phyloP scores from a whole-genome alignment of 2,797 vertebrate species.

The Austrolebias charrua region DNA sequence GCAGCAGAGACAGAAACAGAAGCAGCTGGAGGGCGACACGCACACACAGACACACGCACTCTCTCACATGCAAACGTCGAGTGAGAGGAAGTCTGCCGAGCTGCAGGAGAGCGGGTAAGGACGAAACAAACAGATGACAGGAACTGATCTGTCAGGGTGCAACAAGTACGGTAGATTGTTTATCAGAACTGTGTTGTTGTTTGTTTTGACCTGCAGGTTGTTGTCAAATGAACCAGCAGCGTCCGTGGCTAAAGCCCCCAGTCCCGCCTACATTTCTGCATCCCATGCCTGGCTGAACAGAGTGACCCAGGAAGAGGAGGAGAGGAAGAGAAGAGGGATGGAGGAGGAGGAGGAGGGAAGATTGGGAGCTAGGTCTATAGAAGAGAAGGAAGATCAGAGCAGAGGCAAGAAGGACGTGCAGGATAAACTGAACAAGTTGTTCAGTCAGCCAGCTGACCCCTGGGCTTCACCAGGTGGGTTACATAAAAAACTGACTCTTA shows the following conservation, averaged over 20 bases:
- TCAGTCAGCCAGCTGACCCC: conserved; percentile 82
- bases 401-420: conserved; percentile 82
- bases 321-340: conserved; percentile 75
- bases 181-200: not conserved
- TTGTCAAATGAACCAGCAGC: conserved; percentile 63
- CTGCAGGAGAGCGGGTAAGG: conserved; percentile 87
- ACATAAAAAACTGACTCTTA: not conserved
- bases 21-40: conserved; percentile 84
- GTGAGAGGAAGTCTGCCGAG: conserved; percentile 84
- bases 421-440: conserved; percentile 88
- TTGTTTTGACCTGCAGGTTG: conserved; percentile 53
- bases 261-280: conserved; percentile 54
- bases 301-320: conserved; percentile 86
- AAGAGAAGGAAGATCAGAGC: conserved; percentile 68
- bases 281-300: conserved; percentile 82
- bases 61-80: conserved; percentile 52
- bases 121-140: rapidly evolving
- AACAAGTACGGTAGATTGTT: too few species aligned
- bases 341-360: conserved; percentile 54
- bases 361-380: conserved; percentile 26
- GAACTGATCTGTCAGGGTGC: too few species aligned
- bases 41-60: conserved; percentile 62
- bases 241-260: conserved; percentile 47
- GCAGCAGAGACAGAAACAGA: conserved; percentile 92
- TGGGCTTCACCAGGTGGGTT: conserved; percentile 71